A percentile compares a stretch with the other conserved stretches of the same genome.
Conservation (phyloP, 2,113 vertebrate species). For the Ammodytes marinus region DNA sequence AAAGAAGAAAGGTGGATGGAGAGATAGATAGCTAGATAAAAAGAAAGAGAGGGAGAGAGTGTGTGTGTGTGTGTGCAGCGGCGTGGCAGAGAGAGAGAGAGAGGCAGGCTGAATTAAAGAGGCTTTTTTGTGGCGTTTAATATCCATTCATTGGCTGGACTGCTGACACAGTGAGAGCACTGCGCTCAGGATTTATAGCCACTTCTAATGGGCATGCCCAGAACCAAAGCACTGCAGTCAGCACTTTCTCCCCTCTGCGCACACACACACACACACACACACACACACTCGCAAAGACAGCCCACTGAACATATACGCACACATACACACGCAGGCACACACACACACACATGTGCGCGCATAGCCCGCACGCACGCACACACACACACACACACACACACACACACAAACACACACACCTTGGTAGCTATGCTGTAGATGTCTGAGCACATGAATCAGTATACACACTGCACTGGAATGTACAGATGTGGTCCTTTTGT, state of each 20-base stretch:
- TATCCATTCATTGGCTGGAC: conserved; percentile 90
- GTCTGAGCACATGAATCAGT: conserved; percentile 44
- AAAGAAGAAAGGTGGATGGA: conserved; percentile 45
- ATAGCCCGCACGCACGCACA: conserved; percentile 45
- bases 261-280: conserved; percentile 62
- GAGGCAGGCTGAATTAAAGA: conserved; percentile 87
- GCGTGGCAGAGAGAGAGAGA: conserved; percentile 38
- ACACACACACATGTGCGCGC: conserved; percentile 13
- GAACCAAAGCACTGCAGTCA: conserved; percentile 84
- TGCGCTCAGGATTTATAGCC: conserved; percentile 87
- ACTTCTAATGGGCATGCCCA: conserved; percentile 86
- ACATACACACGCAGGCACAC: conserved; percentile 28
- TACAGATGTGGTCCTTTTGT: conserved; percentile 2
- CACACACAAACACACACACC: conserved; percentile 6
- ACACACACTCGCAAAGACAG: conserved; percentile 44
- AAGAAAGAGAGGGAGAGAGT: conserved; percentile 56
- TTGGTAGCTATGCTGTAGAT: conserved; percentile 33
- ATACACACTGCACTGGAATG: conserved; percentile 19
- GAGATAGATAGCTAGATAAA: conserved; percentile 48
- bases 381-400: conserved; percentile 31
- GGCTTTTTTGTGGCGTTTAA: conserved; percentile 89
- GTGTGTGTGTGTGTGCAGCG: conserved; percentile 52
- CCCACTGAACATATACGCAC: conserved; percentile 26
- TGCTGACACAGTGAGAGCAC: conserved; percentile 90
- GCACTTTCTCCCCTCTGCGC: conserved; percentile 79